Base-by-base conservation (phyloP, 1,140 invertebrate genomes). In the Diuraphis noxia region DNA sequence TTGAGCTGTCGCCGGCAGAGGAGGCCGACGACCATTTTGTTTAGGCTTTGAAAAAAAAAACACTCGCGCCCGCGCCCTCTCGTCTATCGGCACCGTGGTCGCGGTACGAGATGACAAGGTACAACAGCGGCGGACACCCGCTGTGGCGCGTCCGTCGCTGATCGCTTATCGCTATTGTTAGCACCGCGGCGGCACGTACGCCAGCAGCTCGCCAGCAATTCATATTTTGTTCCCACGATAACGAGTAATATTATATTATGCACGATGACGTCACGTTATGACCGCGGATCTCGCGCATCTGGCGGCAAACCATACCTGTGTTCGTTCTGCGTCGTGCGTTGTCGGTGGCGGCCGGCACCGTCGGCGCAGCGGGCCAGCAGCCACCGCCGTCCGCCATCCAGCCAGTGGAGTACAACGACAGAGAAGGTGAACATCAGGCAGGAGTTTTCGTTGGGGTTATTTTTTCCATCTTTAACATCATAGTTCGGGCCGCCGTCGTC, bases 381-480 rank as follows among this genome's bases (percentile, higher is more conserved):
- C 63, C 89, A 91, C 56, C 56, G 56, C 56, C 56, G 56, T n/a
- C 56, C 56, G 56, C 56, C 56, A n/a, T 72, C 56, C 56, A n/a
- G 40, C 63, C 89, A 91, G 89, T 91, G 89, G 89, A 91, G 72
- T 91, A 91, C 89, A 91, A 91, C 89, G 40, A 91, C 89, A 91
- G 89, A 91, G 89, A 81, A 91, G 89, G 89, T 91, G 89, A 91
- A 91, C 89, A 91, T 91, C 89, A 91, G 89, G 89, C 89, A 91
- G 89, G 89, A 91, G 89, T 82, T 91, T 25, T 77, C 89, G 89
- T 91, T 91, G 89, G 89, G 77, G 89, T 91, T 52, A 89, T 81
- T 91, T 91, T 91, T 91, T 91, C 89, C 89, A 91, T 91, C 89
- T 91, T 91, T 91, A 91, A 91, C 77, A 91, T 91, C 89, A 82